Base-by-base conservation (phyloP, 2,888 invertebrate genomes). In the Pristionchus maxplancki region DNA sequence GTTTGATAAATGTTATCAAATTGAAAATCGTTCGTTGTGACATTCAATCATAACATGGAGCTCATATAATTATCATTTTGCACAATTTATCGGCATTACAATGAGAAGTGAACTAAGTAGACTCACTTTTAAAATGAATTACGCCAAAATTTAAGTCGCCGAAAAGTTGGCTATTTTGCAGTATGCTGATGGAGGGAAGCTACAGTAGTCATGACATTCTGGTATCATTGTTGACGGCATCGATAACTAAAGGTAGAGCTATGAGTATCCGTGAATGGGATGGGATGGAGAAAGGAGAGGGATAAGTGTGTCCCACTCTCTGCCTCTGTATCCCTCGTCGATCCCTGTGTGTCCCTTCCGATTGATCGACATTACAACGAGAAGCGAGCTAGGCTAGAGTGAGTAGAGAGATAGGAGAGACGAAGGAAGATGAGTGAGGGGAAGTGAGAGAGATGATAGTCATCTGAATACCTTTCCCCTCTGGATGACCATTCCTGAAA, bases 1-100 rank as follows among this genome's bases (percentile, higher is more conserved):
- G 86, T 71, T 86, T 86, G 86, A 86, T 86, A 86, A 86, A 86
- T 84, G 28, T 84, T 62, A 62, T 62, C 84, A 84, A 74, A 20
- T 74, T 74, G 24, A 20, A 74, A 34, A 17, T 6, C 28, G 24
- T 6, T 62, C 11, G 11, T 6, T 62, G 11, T 28, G 62, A 62
- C 62, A 17, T 50, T 50, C 50, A 50, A 50, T n/a, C n/a, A n/a
- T n/a, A n/a, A n/a, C n/a, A n/a, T n/a, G n/a, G n/a, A n/a, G n/a
- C n/a, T n/a, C n/a, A n/a, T n/a, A n/a, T n/a, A 44, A 9, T 44
- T 11, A 9, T 44, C 44, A 44, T 44, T 6, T 44, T 44, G 44
- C n/a, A n/a, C n/a, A n/a, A n/a, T n/a, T n/a, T n/a, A n/a, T n/a
- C n/a, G n/a, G n/a, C n/a, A n/a, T n/a, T n/a, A n/a, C n/a, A 44